Percentiles rank a stretch among this genome's conserved stretches.
These are phyloP conservation scores for Scaeva pyrastri DNA, from an alignment of 2,888 invertebrate genomes.

Conservation along the genomic window DNA sequence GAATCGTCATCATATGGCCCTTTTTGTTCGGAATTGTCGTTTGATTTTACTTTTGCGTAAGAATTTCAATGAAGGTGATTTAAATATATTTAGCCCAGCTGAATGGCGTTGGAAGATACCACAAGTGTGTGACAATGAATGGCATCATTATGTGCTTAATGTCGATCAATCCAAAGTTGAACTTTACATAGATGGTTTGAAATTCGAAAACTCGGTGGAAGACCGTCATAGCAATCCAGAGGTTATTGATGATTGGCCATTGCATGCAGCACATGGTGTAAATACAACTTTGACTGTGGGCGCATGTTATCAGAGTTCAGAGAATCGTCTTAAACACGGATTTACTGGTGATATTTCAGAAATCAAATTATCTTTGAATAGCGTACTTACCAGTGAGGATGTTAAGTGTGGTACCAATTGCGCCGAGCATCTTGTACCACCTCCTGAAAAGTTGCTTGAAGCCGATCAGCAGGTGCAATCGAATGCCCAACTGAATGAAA, in stretches of 20 bases:
- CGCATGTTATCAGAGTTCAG: constrained; percentile 99
- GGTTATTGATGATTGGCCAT: constrained; percentile 99
- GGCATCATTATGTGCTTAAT: constrained; percentile 99
- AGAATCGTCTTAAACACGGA: constrained; percentile 93
- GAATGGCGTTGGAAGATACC: constrained; percentile 99
- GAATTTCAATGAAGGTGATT: constrained; percentile 96
- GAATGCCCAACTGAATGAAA: constrained; percentile 88
- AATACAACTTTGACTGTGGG: constrained; percentile 97
- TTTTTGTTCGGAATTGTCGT: constrained; percentile 98
- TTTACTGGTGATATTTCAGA: constrained; percentile 84
- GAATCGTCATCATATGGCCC: constrained; percentile 99
- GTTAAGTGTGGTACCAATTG: constrained; percentile 83
- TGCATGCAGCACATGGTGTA: constrained; percentile 97
- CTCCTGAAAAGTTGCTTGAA: constrained; percentile 89
- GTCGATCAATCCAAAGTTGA: constrained; percentile 94
- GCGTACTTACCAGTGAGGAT: constrained; percentile 79
- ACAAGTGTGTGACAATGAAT: constrained; percentile 98
- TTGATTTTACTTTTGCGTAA: constrained; percentile 95
- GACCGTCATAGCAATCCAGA: constrained; percentile 92
- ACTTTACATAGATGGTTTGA: constrained; percentile 93
- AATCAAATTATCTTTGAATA: constrained; percentile 81
- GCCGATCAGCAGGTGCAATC: constrained; percentile 91
- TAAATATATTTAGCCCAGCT: constrained; percentile 97
- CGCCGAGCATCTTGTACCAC: constrained; percentile 84
- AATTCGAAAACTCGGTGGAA: constrained; percentile 83